phyloP scores from a whole-genome alignment of 2,113 vertebrate species.

The Entomyzon cyanotis region DNA sequence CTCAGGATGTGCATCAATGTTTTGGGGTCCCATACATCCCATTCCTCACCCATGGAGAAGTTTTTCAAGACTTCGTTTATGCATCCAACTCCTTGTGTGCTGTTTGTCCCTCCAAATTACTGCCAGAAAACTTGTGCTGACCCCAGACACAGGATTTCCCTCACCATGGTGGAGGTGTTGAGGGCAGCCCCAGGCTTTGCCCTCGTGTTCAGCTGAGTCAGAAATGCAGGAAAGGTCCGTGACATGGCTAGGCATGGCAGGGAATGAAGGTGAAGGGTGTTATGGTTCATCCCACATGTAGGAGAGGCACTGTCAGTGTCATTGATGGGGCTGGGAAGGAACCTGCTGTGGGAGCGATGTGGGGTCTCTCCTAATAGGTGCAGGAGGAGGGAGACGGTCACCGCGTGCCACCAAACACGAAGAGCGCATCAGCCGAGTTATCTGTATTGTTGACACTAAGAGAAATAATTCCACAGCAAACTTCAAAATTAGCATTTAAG shows the following conservation, averaged over 20 bases:
- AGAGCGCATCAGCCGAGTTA: not conserved
- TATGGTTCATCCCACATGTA: not conserved
- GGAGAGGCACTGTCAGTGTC: slow-evolving; percentile 1
- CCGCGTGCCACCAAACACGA: not conserved
- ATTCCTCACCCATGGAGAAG: fast-evolving
- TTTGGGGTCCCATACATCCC: not conserved
- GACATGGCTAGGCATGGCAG: fast-evolving
- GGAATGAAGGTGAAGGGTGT: not conserved
- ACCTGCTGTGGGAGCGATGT: not conserved
- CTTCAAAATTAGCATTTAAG: slow-evolving; percentile 61
- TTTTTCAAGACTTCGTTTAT: not conserved
- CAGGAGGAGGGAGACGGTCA: not conserved
- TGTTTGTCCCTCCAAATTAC: fast-evolving
- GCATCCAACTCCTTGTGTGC: fast-evolving
- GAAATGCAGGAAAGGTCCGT: too few species aligned
- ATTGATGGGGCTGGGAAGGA: slow-evolving; percentile 30
- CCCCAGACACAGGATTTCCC: not conserved
- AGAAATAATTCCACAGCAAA: slow-evolving; percentile 56
- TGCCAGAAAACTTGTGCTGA: not conserved
- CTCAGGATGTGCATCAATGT: fast-evolving
- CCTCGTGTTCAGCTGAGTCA: fast-evolving
- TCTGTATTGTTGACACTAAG: slow-evolving; percentile 63
- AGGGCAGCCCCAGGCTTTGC: not conserved
- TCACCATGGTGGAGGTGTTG: fast-evolving
- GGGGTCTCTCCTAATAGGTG: slow-evolving; percentile 34